These are phyloP conservation scores for Frieseomelitta varia DNA, from an alignment of 1,140 invertebrate genomes.

Conservation along the genomic window DNA sequence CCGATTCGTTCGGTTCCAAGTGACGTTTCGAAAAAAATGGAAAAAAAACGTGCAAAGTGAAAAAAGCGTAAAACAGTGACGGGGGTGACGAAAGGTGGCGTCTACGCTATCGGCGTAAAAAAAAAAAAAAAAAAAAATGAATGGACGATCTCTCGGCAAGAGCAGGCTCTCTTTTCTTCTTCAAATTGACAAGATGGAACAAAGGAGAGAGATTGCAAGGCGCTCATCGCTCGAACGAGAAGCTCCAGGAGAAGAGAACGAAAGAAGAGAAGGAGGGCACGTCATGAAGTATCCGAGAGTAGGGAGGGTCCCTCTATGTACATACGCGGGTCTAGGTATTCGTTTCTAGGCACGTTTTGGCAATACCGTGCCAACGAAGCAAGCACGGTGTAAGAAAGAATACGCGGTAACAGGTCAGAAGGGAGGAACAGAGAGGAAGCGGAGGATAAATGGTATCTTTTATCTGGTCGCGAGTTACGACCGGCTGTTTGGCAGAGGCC, in stretches of 20 bases:
- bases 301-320: constrained; percentile 4
- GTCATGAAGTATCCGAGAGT: not conserved
- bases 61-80: too few species aligned
- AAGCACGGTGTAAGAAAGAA: constrained; percentile 32
- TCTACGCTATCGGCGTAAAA: too few species aligned
- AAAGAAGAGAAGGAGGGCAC: not conserved
- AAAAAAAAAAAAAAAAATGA: too few species aligned
- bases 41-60: too few species aligned
- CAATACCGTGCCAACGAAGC: constrained; percentile 24
- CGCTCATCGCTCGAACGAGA: not conserved
- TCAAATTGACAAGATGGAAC: not conserved
- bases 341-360: constrained; percentile 62
- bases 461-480: constrained; percentile 66
- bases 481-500: constrained; percentile 59
- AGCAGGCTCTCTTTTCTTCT: not conserved
- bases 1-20: too few species aligned
- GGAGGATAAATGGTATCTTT: constrained; percentile 51
- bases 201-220: not conserved
- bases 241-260: too few species aligned
- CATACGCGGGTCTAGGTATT: not conserved
- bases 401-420: constrained; percentile 11
- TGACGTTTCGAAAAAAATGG: too few species aligned
- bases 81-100: too few species aligned
- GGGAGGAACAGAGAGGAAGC: not conserved
- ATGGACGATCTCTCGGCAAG: too few species aligned